Evolutionary conservation across 2,797 vertebrate genomes (phyloP).

Genomic region (Alcedo atthis): DNA sequence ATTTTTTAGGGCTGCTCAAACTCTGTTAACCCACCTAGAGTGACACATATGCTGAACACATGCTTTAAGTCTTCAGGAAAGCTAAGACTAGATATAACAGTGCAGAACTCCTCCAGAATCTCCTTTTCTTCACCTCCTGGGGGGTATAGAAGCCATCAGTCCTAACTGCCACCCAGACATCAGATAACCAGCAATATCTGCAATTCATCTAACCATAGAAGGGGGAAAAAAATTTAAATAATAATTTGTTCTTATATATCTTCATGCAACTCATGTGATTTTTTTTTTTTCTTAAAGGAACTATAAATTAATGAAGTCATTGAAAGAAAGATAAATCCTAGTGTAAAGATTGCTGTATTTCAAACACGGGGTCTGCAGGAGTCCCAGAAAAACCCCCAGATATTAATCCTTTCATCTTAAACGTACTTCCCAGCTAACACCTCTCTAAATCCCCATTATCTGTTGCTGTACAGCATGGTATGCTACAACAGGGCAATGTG

Average conservation of each 20-base stretch:
- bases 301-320: background rate
- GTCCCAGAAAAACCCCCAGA: background rate
- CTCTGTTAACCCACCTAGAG: background rate
- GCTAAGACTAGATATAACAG: background rate
- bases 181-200: background rate
- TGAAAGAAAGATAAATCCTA: background rate
- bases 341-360: background rate
- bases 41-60: background rate
- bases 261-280: background rate
- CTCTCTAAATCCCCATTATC: background rate
- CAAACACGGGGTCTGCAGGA: background rate
- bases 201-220: background rate
- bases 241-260: background rate
- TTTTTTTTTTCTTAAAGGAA: background rate
- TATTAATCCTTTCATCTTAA: slow-evolving; percentile 26
- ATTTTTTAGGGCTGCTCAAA: background rate
- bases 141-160: background rate
- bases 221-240: background rate
- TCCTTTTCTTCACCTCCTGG: background rate
- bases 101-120: background rate
- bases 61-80: background rate
- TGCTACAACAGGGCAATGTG: background rate
- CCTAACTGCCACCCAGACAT: background rate
- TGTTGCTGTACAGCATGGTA: background rate
- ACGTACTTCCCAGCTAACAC: background rate